Evolutionary conservation across 2,888 invertebrate genomes (phyloP).

Genomic region (Ophion costatus): DNA sequence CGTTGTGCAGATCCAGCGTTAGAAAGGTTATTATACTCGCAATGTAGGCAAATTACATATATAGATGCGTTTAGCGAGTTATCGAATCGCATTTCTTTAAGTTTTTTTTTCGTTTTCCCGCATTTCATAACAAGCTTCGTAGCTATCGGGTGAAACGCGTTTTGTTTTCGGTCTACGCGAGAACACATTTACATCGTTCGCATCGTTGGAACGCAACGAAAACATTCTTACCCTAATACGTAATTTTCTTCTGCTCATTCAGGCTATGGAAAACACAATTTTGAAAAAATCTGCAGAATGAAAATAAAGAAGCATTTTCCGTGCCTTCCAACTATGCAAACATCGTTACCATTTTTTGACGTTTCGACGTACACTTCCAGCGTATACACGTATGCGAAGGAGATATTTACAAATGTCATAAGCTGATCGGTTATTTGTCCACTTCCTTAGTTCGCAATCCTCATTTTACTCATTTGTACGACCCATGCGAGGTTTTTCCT

Average conservation of each 20-base stretch:
- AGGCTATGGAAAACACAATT: too few relatives aligned
- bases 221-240: too few relatives aligned
- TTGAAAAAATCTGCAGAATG: too few relatives aligned
- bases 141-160: background rate
- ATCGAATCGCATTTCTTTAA: background rate
- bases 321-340: too few relatives aligned
- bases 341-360: too few relatives aligned
- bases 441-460: too few relatives aligned
- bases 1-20: background rate
- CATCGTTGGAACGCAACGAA: background rate
- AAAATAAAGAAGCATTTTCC: too few relatives aligned
- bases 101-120: background rate
- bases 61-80: background rate
- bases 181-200: background rate
- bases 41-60: background rate
- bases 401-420: too few relatives aligned
- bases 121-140: background rate
- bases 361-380: too few relatives aligned
- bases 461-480: background rate
- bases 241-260: too few relatives aligned
- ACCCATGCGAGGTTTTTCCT: background rate
- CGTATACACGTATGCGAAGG: too few relatives aligned
- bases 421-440: too few relatives aligned
- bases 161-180: background rate
- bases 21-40: constrained; percentile 13